Base-by-base conservation (phyloP, 30 jellyfish, hydroid and myxozoan genomes). In the Aurelia aurita complex sp. Pacific region DNA sequence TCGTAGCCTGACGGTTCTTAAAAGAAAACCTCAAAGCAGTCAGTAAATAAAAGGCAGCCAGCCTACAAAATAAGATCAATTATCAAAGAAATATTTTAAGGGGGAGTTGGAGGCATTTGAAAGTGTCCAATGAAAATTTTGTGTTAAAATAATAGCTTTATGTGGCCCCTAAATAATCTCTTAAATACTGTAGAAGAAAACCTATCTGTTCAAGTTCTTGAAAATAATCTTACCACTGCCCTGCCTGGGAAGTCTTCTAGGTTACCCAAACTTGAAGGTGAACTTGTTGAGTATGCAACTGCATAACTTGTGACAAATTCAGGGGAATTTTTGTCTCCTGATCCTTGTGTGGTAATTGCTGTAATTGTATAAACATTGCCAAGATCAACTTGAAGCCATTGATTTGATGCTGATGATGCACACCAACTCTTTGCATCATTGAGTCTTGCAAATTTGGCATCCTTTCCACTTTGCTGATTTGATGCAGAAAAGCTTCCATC, bases 371-470 rank as follows among this genome's bases (percentile, higher is more conserved):
- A 61, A 12, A 12, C 66, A 18, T 51, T 62, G 42, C 88, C 88
- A 38, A 77, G 66, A 36, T 77, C 78, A 16, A 77, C 88, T 43
- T 77, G 78, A 6, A 77, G 67, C 77, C 78, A 77, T 36, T 77
- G 88, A 43, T 62, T 54, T 5, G 88, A 13, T 14, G 33, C 29
- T n/a, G 88, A 77, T 11, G 67, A 14, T 36, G 81, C 81, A 43
- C 88, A 77, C 88, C 88, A 77, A 3, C 78, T 42, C 15, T 52
- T 33, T 19, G 66, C 66, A 62, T 50, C 50, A 34, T 77, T 77
- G 17, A 77, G 67, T 36, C 88, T 11, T 57, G 88, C 88, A 74
- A 74, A 53, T 38, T 54, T 74, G n/a, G 85, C 85, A 16, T 74
- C 85, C 54, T 53, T 74, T 33, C 85, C 72, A 11, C 7, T 8